A percentile compares a stretch with the other conserved stretches of the same genome.
Evolutionary conservation across 2,113 vertebrate genomes (phyloP).

Genomic region (Aptenodytes forsteri): DNA sequence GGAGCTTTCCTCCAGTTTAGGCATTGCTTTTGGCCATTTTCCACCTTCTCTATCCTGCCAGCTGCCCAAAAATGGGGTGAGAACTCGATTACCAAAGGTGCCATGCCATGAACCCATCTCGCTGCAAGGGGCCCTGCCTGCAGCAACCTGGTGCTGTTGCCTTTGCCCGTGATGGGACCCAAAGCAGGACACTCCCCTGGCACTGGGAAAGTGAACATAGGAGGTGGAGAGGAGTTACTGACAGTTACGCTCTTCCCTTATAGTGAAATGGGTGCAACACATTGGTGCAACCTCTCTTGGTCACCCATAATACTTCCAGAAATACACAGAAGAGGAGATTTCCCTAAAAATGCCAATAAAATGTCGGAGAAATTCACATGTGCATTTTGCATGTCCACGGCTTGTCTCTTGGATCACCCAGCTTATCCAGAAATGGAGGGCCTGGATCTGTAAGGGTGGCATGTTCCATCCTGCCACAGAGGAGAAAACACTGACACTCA

Average conservation of each 20-base stretch:
- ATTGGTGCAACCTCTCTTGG: not conserved
- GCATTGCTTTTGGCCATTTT: not conserved
- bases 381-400: not conserved
- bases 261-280: fast-evolving
- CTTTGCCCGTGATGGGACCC: not conserved
- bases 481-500: not conserved
- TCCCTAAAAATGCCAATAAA: not conserved
- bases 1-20: not conserved
- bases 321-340: not conserved
- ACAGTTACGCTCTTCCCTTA: not conserved
- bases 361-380: not conserved
- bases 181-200: fast-evolving
- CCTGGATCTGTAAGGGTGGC: not conserved
- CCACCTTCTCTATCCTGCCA: not conserved
- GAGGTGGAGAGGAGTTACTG: not conserved
- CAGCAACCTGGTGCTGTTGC: not conserved
- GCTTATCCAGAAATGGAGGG: not conserved
- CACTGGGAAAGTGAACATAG: not conserved
- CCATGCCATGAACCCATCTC: not conserved
- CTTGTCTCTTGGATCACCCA: not conserved
- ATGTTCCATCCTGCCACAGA: not conserved
- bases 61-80: not conserved
- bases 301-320: not conserved
- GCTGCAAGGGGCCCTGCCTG: not conserved
- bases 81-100: not conserved